Evolutionary conservation across 1,140 invertebrate species (phyloP).

Genomic region (Drosophila ohnishii): DNA sequence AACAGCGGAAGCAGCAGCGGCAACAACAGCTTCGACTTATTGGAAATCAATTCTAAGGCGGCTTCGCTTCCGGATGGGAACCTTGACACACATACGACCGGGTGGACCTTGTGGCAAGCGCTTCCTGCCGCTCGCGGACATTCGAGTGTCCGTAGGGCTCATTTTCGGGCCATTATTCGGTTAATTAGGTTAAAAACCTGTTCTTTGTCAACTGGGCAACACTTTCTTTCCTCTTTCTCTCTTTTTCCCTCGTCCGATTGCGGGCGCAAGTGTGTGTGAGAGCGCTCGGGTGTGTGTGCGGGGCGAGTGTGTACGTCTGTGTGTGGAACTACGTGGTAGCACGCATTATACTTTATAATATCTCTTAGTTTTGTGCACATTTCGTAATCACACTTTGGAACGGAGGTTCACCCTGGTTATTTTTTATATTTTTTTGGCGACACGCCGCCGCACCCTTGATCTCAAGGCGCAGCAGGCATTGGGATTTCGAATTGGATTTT

Average conservation of each 20-base stretch:
- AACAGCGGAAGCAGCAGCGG: slow-evolving; percentile 1
- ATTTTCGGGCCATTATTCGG: slow-evolving; percentile 41
- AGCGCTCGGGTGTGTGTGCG: slow-evolving; percentile 9
- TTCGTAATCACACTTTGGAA: slow-evolving; percentile 74
- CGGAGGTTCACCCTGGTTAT: slow-evolving; percentile 32
- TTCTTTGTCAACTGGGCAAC: slow-evolving; percentile 74
- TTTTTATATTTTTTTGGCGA: slow-evolving; percentile 1
- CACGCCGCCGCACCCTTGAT: slow-evolving; percentile 60
- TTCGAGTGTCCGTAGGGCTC: slow-evolving; percentile 20
- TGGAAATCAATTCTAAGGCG: slow-evolving; percentile 45
- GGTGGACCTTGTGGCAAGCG: slow-evolving; percentile 11
- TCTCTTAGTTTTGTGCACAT: slow-evolving; percentile 47
- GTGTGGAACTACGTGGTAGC: slow-evolving; percentile 72
- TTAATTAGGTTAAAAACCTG: slow-evolving; percentile 81
- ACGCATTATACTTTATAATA: slow-evolving; percentile 72
- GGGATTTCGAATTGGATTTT: slow-evolving; percentile 55
- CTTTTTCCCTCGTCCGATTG: slow-evolving; percentile 16
- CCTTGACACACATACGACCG: slow-evolving; percentile 67
- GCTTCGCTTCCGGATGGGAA: slow-evolving; percentile 30
- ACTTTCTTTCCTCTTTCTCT: slow-evolving; percentile 68
- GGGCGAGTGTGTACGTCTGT: slow-evolving; percentile 26
- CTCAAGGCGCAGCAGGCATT: slow-evolving; percentile 7
- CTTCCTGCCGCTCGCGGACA: slow-evolving; percentile 9
- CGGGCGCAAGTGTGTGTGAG: slow-evolving; percentile 9
- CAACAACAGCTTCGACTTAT: slow-evolving; percentile 22